Evolutionary conservation across 2,113 vertebrate species (phyloP).

Genomic region (Atlantisia rogersi): DNA sequence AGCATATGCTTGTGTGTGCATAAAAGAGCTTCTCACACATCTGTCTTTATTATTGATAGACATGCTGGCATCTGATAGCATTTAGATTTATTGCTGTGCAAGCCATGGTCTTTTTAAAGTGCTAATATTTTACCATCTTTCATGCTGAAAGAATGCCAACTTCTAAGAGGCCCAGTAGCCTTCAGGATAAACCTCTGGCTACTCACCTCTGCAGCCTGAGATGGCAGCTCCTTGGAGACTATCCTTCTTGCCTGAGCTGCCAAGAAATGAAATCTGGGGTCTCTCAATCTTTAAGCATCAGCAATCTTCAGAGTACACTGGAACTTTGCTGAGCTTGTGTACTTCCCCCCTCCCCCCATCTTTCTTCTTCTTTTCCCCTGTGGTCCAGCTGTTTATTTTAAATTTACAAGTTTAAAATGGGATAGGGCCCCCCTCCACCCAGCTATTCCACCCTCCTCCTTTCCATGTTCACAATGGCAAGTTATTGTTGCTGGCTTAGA

Average conservation of each 20-base stretch:
- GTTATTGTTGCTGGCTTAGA: not conserved
- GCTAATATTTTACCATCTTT: constrained; percentile 16
- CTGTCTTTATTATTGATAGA: constrained; percentile 37
- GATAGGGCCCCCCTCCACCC: not conserved
- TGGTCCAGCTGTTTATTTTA: constrained; percentile 37
- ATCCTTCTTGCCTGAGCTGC: constrained; percentile 17
- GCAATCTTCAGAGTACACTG: not conserved
- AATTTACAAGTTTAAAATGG: not conserved
- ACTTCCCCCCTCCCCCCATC: not conserved
- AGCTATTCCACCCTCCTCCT: not conserved
- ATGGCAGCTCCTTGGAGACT: constrained; percentile 22
- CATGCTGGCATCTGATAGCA: not conserved
- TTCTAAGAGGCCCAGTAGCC: constrained; percentile 44
- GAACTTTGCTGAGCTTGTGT: constrained; percentile 30
- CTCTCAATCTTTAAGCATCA: constrained; percentile 58
- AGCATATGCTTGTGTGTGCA: not conserved
- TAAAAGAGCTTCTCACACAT: constrained; percentile 20
- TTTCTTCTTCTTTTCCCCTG: not conserved
- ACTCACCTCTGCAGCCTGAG: constrained; percentile 27
- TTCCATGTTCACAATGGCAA: not conserved
- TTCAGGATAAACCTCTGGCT: constrained; percentile 40
- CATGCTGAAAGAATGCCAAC: constrained; percentile 15
- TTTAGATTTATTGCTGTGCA: not conserved
- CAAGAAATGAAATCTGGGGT: constrained; percentile 52
- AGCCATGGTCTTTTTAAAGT: not conserved